These are phyloP conservation scores for Chironomus riparius DNA, from an alignment of 2,888 invertebrate genomes.

Conservation along the genomic window DNA sequence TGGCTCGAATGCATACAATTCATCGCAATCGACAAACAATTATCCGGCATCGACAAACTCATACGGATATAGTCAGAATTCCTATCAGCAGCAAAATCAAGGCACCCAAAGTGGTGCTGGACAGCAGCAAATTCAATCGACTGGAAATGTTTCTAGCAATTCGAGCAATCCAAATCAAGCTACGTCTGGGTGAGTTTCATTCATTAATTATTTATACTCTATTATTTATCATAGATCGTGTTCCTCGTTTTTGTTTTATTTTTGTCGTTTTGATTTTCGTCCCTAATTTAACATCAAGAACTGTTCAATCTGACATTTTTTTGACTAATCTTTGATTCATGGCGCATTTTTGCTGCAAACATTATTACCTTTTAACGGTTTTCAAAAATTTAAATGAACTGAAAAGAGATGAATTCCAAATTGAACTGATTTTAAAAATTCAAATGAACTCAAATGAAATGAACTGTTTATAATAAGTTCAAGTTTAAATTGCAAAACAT, in stretches of 20 bases:
- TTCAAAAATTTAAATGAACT: too few relatives aligned
- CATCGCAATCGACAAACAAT: slow-evolving; percentile 37
- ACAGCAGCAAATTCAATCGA: slow-evolving; percentile 8
- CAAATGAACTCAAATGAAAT: too few relatives aligned
- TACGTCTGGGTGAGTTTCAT: slow-evolving; percentile 1
- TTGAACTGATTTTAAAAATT: too few relatives aligned
- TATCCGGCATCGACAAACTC: slow-evolving; percentile 36
- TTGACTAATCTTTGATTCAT: too few relatives aligned
- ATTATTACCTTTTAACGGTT: too few relatives aligned
- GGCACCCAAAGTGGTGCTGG: slow-evolving; percentile 5
- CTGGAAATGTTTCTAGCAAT: slow-evolving; percentile 8
- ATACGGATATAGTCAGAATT: slow-evolving; percentile 41
- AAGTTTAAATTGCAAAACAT: background rate
- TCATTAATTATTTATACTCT: background rate
- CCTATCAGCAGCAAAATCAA: slow-evolving; percentile 39
- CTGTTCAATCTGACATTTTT: too few relatives aligned
- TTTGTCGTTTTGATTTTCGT: too few relatives aligned
- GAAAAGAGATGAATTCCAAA: background rate
- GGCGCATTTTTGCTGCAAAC: too few relatives aligned
- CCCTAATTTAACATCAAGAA: too few relatives aligned
- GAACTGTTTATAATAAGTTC: background rate
- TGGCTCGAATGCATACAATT: slow-evolving; percentile 39
- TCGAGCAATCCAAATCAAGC: background rate
- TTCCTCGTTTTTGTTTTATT: too few relatives aligned
- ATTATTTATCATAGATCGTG: too few relatives aligned